Conservation (phyloP, 1,140 invertebrate genomes). For the Tetragonula clypearis region DNA sequence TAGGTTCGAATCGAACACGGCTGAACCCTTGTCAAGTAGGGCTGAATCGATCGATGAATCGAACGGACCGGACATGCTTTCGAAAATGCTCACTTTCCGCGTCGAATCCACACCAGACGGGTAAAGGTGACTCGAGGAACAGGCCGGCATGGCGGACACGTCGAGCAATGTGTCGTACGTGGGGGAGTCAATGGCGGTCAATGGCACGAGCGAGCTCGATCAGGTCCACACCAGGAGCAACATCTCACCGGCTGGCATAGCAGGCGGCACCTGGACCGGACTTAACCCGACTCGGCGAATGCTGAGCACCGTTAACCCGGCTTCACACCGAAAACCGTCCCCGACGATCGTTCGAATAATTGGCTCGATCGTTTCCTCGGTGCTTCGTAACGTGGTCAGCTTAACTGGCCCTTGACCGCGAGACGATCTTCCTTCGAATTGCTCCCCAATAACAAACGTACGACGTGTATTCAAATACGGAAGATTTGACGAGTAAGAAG, state of each 20-base stretch:
- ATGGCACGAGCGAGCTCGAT: conserved; percentile 79
- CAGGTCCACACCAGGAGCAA: conserved; percentile 75
- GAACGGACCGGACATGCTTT: background rate
- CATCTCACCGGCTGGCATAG: conserved; percentile 70
- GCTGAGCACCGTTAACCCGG: conserved; percentile 63
- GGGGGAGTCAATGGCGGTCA: conserved; percentile 81
- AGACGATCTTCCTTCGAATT: background rate
- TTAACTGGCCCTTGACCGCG: background rate
- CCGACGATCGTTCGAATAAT: conserved; percentile 5
- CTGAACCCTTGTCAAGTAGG: background rate
- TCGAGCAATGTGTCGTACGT: conserved; percentile 68
- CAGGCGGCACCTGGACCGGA: conserved; percentile 72
- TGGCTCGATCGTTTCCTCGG: background rate
- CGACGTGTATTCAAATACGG: background rate
- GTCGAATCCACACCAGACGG: conserved; percentile 19
- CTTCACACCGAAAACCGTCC: conserved; percentile 57
- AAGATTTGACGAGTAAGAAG: background rate
- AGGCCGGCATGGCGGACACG: conserved; percentile 51
- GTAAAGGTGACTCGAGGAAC: conserved; percentile 38
- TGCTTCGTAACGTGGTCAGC: background rate
- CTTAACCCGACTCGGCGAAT: conserved; percentile 66
- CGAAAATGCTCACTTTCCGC: conserved; percentile 35
- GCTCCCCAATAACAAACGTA: background rate
- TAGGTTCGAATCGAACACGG: background rate
- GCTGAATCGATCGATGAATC: background rate